Conservation (phyloP, 1,140 invertebrate species). For the Formica selysi region DNA sequence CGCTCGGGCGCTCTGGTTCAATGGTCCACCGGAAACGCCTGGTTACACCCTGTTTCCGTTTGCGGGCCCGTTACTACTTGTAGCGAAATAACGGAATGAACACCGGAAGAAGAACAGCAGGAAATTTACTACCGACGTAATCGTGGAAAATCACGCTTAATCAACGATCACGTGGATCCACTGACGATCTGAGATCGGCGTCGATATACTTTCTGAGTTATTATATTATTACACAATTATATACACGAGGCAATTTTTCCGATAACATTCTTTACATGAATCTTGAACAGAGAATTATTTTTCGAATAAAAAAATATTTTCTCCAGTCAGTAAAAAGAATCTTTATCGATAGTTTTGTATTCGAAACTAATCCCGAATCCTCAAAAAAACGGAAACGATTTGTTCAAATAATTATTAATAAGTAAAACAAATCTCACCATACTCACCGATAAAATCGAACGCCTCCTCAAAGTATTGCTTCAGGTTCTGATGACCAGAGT, state of each 20-base stretch:
- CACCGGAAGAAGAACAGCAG: constrained; percentile 51
- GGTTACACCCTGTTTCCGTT: constrained; percentile 83
- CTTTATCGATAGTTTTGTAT: no score
- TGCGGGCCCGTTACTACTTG: constrained; percentile 25
- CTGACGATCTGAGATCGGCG: not conserved
- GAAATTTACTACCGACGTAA: constrained; percentile 21
- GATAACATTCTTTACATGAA: not conserved
- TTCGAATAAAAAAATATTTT: not conserved
- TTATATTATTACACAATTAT: not conserved
- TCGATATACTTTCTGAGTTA: not conserved
- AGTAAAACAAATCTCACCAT: not conserved
- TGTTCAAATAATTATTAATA: no score
- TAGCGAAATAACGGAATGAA: constrained; percentile 50
- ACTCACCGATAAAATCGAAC: constrained; percentile 95
- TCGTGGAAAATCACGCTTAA: constrained; percentile 39
- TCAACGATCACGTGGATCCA: not conserved
- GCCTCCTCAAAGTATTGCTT: constrained; percentile 97
- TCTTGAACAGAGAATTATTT: not conserved
- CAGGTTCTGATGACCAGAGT: constrained; percentile 95
- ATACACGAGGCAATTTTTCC: not conserved
- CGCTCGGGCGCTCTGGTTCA: constrained; percentile 74
- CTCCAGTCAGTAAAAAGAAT: no score
- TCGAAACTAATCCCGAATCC: no score
- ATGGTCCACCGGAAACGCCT: constrained; percentile 83
- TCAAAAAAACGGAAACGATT: no score